Evolutionary conservation across 1,140 invertebrate genomes (phyloP), one percentile per base, ranked within the genome.

Genomic region (Diachasma alloeum): DNA sequence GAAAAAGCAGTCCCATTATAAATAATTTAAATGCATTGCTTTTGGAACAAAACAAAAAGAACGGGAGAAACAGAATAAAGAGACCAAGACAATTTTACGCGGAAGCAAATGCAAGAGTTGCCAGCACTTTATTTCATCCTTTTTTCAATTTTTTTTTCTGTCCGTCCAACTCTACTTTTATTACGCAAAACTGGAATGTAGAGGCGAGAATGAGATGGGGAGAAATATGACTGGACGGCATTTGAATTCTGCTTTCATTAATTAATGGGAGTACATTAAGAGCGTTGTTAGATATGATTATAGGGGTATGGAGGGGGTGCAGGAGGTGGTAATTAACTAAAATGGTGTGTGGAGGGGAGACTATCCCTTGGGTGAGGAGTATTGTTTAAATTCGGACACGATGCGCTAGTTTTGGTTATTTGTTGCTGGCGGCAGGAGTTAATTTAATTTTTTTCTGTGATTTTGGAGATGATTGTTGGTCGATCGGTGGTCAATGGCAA

Each of bases 21-120:
- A 86, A 83, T 85, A 83, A 85, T 83, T 84, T 83, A 86, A 85
- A 86, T 84, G 83, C 83, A 84, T 85, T 83, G 82, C 81, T 74
- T 83, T 80, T 44, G 44, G 74, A 73, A 73, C 75, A 78, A 78
- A 78, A 78, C 71, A 56, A 80, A 75, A 82, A 76, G 75, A 75
- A 39, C 59, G 19, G 26, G 10, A 46, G 66, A 76, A 73, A 44
- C 53, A 24, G 39, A 17, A 74, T 37, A 39, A 39, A 39, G 24
- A 39, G 5, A 68, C 26, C 3, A 63, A 26, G 17, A 53, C 36
- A 39, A 68, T 68, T 37, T 68, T 37, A 68, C 36, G 66, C 66
- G n/a, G 31, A 15, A 26, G 31, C 66, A 68, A 68, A 68, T 68
- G 66, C 36, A 4, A 66, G 13, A 37, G 11, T 66, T 66, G 24